phyloP scores from a whole-genome alignment of 2,113 vertebrate species.

The Bos indicus region DNA sequence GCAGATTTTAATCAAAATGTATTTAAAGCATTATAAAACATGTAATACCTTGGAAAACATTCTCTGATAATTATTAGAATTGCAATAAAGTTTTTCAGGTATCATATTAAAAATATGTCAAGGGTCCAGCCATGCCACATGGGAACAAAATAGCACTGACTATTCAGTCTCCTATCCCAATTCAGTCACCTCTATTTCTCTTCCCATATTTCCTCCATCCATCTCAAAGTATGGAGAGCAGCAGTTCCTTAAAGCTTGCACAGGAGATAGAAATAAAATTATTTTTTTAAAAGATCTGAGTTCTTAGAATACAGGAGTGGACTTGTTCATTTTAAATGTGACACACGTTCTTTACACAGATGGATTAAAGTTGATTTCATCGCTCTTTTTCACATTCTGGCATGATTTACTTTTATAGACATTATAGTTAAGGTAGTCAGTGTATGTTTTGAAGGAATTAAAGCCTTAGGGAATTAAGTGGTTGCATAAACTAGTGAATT shows the following conservation, averaged over 20 bases:
- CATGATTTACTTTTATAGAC: conserved; percentile 32
- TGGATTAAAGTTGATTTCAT: conserved; percentile 28
- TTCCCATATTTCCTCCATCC: neutral
- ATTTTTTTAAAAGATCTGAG: neutral
- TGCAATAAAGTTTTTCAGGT: neutral
- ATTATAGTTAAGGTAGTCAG: conserved; percentile 20
- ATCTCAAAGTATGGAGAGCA: neutral
- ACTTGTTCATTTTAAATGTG: conserved; percentile 30
- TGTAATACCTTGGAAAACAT: neutral
- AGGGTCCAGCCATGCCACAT: neutral
- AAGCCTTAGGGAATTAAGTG: conserved; percentile 23
- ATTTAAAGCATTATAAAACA: neutral
- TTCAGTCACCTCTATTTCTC: too few species aligned
- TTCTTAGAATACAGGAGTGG: neutral
- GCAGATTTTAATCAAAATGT: neutral
- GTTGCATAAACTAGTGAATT: conserved; percentile 34
- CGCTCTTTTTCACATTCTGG: neutral
- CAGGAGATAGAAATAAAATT: neutral
- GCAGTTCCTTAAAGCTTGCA: neutral
- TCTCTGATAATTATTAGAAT: neutral
- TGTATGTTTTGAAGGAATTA: conserved; percentile 29
- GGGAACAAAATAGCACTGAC: neutral
- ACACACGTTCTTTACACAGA: neutral
- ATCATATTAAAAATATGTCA: neutral
- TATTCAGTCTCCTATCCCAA: neutral